Base-by-base conservation (phyloP, 35 echinoderm and acorn worm species). In the Holothuria glaberrima region DNA sequence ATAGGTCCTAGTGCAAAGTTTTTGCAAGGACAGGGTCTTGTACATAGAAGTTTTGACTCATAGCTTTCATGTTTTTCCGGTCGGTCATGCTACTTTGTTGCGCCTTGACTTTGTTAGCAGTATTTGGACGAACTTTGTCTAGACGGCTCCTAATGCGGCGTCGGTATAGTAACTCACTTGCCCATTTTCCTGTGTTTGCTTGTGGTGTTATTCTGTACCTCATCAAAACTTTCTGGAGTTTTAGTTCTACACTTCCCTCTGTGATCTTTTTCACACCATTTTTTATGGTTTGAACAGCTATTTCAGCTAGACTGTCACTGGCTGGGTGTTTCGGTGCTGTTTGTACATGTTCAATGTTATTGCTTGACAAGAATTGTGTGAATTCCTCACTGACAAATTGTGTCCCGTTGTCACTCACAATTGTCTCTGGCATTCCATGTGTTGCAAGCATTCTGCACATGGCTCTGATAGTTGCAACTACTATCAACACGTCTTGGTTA, bases 381-480 rank as follows among this genome's bases (percentile, higher is more conserved):
- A 92, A 94, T 46, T 94, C 86, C n/a, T 94, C 92, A 18, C 74
- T 77, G 1, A 86, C 75, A 63, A 90, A 97, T 27, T 46, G 83
- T 71, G 86, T 86, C 0, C 84, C 92, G 69, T 94, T 97, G 48
- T 94, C 92, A 58, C 87, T 90, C 13, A 92, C 95, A 18, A 97
- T 22, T 0, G 86, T 86, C 29, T 94, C 83, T 38, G 95, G 92
- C 14, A 94, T 64, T 61, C 95, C 95, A 50, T 82, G 66, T 33
- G 63, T 80, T 58, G 95, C 83, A 91, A 93, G 91, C 44, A 91
- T 95, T 45, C 46, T 33, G 61, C 5, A 80, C 65, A 56, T 81
- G 13, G 82, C 92, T 79, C 58, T 38, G 27, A 59, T 41, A 20
- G 68, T 30, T 83, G 76, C 75, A 84, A 90, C 92, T 9, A 93